Conservation (phyloP, 92 coral and sea anemone genomes). For the Palythoa grandiflora region DNA sequence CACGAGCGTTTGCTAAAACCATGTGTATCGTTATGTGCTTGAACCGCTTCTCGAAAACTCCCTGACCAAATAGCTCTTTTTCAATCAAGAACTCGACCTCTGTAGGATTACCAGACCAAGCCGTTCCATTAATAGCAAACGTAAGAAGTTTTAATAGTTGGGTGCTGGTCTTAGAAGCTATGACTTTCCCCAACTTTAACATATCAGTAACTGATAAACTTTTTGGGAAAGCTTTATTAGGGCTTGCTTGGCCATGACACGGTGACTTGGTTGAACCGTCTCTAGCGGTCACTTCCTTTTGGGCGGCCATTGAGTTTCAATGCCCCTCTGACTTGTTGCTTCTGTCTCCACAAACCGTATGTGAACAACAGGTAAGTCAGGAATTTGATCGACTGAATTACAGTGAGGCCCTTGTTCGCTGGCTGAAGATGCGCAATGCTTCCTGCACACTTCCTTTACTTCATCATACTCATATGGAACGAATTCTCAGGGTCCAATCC, state of each 20-base stretch:
- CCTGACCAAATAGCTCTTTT: conserved; percentile 38
- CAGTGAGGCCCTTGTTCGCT: no score
- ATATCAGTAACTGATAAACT: conserved; percentile 24
- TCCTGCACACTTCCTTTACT: no score
- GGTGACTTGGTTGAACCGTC: no score
- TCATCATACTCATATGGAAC: no score
- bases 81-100: conserved; percentile 1
- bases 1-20: conserved; percentile 28
- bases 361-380: background rate
- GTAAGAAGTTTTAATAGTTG: conserved; percentile 7
- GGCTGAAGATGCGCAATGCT: no score
- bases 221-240: conserved; percentile 21
- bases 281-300: no score
- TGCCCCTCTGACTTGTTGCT: background rate
- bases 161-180: conserved; percentile 8
- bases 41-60: conserved; percentile 30
- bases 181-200: conserved; percentile 22
- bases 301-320: no score
- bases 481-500: no score
- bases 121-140: background rate
- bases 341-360: background rate
- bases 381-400: background rate
- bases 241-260: background rate
- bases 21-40: conserved; percentile 22
- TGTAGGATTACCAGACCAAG: conserved; percentile 21